Evolutionary conservation across 1,140 invertebrate genomes (phyloP).

Genomic region (Ceratosolen solmsi): DNA sequence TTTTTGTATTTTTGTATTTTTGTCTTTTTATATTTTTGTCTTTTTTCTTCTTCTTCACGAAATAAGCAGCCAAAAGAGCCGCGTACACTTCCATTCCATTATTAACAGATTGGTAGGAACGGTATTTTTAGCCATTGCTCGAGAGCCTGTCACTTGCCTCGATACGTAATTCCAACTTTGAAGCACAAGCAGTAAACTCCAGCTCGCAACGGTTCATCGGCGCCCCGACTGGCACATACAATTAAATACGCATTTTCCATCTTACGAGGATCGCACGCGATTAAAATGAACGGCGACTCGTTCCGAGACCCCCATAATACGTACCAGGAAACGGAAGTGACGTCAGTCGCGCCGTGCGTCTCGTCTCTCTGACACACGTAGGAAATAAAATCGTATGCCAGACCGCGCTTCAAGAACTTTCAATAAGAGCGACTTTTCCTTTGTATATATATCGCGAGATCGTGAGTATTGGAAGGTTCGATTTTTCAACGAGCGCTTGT

Average conservation of each 20-base stretch:
- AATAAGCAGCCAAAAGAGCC: no score
- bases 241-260: conserved; percentile 49
- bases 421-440: neutral
- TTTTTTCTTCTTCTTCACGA: no score
- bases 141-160: no score
- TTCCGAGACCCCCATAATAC: conserved; percentile 10
- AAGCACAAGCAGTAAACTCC: neutral
- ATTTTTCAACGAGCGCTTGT: neutral
- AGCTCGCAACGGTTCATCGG: conserved; percentile 22
- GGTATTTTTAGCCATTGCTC: no score
- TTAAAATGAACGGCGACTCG: conserved; percentile 59
- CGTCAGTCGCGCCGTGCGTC: conserved; percentile 53
- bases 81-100: no score
- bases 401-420: neutral
- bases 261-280: conserved; percentile 47
- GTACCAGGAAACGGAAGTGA: conserved; percentile 65
- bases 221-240: conserved; percentile 22
- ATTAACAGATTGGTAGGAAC: no score
- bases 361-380: conserved; percentile 1
- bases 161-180: no score
- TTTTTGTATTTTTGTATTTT: no score
- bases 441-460: neutral
- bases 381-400: neutral
- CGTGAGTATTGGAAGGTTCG: neutral
- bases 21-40: no score